Evolutionary conservation across 1,140 invertebrate species (phyloP), one percentile per base, ranked within the genome.

Genomic region (Lepidostoma basale): DNA sequence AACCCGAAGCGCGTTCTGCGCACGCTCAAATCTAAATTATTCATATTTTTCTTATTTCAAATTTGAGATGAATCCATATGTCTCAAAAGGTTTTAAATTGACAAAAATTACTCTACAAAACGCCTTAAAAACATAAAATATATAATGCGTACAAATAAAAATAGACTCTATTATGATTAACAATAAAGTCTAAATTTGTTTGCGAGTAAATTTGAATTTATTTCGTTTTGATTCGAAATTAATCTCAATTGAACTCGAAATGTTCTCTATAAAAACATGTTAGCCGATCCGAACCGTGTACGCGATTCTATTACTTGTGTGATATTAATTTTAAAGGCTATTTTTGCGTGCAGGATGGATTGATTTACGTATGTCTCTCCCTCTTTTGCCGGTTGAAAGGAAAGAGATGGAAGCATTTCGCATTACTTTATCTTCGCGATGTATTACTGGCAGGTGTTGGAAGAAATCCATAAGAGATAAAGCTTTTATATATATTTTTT

Each of bases 401-500:
- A 56, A 33, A 12, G 52, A 56, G 30, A 56, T 33, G 14, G 52
- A 56, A 36, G 16, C 22, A 56, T 36, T 56, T 56, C 52, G 52
- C 52, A 56, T 56, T 56, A 56, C 52, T 56, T 56, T 56, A 30
- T 56, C 28, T 36, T 56, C 20, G n/a, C 28, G 52, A 36, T 33
- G 52, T 56, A 12, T 56, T 28, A 56, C 14, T 33, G 14, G n/a
- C n/a, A n/a, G 49, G 4, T 56, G 28, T 56, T n/a, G 33, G 52
- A n/a, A n/a, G n/a, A 56, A 56, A 56, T 8, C 36, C 52, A 56
- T 56, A 56, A 56, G 52, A 30, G 22, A 56, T 56, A 56, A 56
- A 56, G n/a, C n/a, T 56, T 56, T 18, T 10, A 36, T 56, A 36
- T n/a, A n/a, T n/a, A 36, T 36, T 36, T 36, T 6, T 2, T 1